Base-by-base conservation (phyloP, 2,113 vertebrate genomes). In the Prionailurus bengalensis region DNA sequence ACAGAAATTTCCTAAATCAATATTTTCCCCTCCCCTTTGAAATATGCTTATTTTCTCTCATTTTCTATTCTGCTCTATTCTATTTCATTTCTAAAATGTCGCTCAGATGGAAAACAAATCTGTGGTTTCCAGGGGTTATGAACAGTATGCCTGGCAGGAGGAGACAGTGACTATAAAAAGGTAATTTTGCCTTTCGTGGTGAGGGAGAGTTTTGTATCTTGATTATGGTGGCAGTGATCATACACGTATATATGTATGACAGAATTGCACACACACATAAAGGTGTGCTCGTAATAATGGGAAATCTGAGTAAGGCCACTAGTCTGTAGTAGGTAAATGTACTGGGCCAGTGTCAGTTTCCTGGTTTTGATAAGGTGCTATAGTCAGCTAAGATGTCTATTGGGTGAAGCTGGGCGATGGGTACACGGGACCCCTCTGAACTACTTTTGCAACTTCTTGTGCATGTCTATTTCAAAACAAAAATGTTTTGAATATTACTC, bases 61-160 rank as follows among this genome's bases (percentile, higher is more conserved):
- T 33, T 61, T 95, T 83, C 73, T 31, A 66, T 85, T 73, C 76
- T 61, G 29, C 33, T 80, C 53, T 88, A 42, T 71, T 92, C 23
- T 78, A 25, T 36, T 92, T 93, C 4, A n/a, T 71, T 71, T 86
- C 68, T 31, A 42, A 93, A 97, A 90, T 45, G 55, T 27, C 36
- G 27, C 33, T 84, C 70, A 74, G 29, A 53, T 7, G 5, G 42
- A 94, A 71, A 93, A n/a, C 36, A 74, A 16, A 48, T 83, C 33
- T 45, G 36, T 74, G 63, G 45, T 88, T 84, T 95, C 76, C 53
- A 88, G 81, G 79, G 13, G 14, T 25, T 80, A 48, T 31, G 36
- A 42, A 61, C 7, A 61, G 45, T 10, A 58, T 33, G n/a, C 1
- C 31, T 1, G 2, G 15, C 29, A 2, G 15, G 19, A 16, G 2